Conservation (phyloP, 2,888 invertebrate genomes). For the Ligdia adustata region DNA sequence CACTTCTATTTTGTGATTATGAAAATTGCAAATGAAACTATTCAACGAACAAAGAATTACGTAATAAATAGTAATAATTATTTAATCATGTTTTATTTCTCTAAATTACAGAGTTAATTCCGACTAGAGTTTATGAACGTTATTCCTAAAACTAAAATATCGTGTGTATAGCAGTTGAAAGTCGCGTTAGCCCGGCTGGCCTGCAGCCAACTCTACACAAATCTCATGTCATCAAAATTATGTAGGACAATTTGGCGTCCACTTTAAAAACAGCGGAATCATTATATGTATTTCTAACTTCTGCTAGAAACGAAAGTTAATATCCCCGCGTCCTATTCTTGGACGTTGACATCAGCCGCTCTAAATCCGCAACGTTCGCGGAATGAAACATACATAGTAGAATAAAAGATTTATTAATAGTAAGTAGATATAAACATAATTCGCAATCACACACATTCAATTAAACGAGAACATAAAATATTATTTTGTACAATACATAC, state of each 20-base stretch:
- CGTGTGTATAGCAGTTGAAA: slow-evolving; percentile 62
- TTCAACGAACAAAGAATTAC: slow-evolving; percentile 67
- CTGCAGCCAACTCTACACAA: slow-evolving; percentile 62
- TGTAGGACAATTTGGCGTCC: slow-evolving; percentile 78
- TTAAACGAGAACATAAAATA: slow-evolving; percentile 62
- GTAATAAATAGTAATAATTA: slow-evolving; percentile 65
- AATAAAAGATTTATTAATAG: slow-evolving; percentile 80
- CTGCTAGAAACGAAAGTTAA: slow-evolving; percentile 58
- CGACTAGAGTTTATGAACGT: slow-evolving; percentile 14
- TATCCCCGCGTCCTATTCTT: slow-evolving; percentile 54
- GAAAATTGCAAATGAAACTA: slow-evolving; percentile 42
- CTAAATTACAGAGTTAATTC: slow-evolving; percentile 11
- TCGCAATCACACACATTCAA: slow-evolving; percentile 80
- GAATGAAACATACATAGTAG: slow-evolving; percentile 46
- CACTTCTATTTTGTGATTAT: slow-evolving; percentile 45
- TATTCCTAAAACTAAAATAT: slow-evolving; percentile 46
- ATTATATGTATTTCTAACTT: slow-evolving; percentile 72
- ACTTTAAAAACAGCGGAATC: slow-evolving; percentile 69
- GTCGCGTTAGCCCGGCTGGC: slow-evolving; percentile 53
- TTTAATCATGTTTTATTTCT: slow-evolving; percentile 42
- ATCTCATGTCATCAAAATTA: slow-evolving; percentile 77
- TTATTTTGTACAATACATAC: slow-evolving; percentile 80
- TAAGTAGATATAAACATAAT: slow-evolving; percentile 77
- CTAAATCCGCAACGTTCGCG: slow-evolving; percentile 34
- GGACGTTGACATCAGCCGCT: slow-evolving; percentile 43